Evolutionary conservation across 2,888 invertebrate species (phyloP), one percentile per base, ranked within the genome.

Genomic region (Protula sp.): DNA sequence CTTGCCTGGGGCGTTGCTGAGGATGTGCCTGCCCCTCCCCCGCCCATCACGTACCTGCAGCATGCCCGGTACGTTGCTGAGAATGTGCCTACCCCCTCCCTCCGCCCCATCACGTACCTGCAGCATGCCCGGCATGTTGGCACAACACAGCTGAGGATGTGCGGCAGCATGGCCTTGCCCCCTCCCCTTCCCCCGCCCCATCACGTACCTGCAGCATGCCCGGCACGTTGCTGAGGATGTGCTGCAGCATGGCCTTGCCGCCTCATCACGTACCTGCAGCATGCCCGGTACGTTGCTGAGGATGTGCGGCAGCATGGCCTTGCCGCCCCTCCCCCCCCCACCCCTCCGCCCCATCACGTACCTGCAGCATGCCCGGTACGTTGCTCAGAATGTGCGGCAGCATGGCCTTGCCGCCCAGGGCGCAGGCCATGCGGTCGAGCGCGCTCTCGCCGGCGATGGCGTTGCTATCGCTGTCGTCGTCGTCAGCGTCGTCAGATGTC

Each of bases 401-500:
- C 83, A 99, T 90, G 0, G 90, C 90, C 84, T 90, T 90, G 30
- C 94, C 94, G 64, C 97, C 97, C 48, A 99, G 86, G 2, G 94
- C 94, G 82, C 95, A 97, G n/a, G 98, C 94, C 76, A 99, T 85
- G 66, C 99, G 88, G 84, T 99, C 99, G 59, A 99, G 84, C 4
- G 95, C 93, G 27, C 94, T 93, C 81, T 99, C 99, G 0, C 94
- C 99, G 53, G 94, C 92, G 3, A 94, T 91, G 71, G 92, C 90
- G 80, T 95, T 94, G 57, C 92, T 55, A 31, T 69, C 67, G 38
- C 52, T 65, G 51, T 69, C 65, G 76, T 97, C 97, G 63, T 95
- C 95, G 65, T 95, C 94, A 24, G 90, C 87, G 75, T 93, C 91
- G 65, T 83, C 82, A 47, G 94, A 91, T 92, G 97, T 92, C 87